These are phyloP conservation scores for Paedocypris sp. DNA, from an alignment of 2,113 vertebrate species.

Conservation along the genomic window DNA sequence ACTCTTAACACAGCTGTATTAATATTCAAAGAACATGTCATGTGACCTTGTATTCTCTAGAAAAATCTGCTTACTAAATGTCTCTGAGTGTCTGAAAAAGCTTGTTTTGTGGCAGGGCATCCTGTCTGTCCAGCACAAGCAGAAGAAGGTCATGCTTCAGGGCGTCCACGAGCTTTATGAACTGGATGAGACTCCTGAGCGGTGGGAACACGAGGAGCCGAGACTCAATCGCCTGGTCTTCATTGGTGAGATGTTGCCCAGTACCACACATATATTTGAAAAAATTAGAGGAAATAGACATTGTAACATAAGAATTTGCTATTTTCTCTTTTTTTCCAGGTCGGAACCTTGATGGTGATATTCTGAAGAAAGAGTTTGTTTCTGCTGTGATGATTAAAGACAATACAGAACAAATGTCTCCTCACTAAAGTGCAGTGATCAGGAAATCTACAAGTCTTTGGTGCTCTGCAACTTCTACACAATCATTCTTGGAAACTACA, in stretches of 20 bases:
- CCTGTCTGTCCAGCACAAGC: constrained; percentile 74
- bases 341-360: constrained; percentile 77
- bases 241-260: constrained; percentile 68
- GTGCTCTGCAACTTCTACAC: too few relatives aligned
- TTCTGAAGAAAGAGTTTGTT: constrained; percentile 71
- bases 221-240: constrained; percentile 77
- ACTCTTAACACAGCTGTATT: not conserved
- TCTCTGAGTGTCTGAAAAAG: not conserved
- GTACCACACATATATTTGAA: not conserved
- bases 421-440: not conserved
- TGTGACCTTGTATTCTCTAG: too few relatives aligned
- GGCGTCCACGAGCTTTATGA: constrained; percentile 91
- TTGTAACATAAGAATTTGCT: not conserved
- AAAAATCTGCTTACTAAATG: not conserved
- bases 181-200: constrained; percentile 78
- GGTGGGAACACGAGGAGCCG: constrained; percentile 64
- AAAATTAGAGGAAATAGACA: not conserved
- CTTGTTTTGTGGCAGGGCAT: constrained; percentile 67
- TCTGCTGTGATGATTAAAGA: constrained; percentile 46
- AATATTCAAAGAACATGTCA: too few relatives aligned
- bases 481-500: too few relatives aligned
- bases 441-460: not conserved
- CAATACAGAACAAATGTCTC: not conserved
- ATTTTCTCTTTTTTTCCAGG: constrained; percentile 53
- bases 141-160: constrained; percentile 82